Conservation (phyloP, 1,140 invertebrate genomes). For the Mizuhopecten yessoensis region DNA sequence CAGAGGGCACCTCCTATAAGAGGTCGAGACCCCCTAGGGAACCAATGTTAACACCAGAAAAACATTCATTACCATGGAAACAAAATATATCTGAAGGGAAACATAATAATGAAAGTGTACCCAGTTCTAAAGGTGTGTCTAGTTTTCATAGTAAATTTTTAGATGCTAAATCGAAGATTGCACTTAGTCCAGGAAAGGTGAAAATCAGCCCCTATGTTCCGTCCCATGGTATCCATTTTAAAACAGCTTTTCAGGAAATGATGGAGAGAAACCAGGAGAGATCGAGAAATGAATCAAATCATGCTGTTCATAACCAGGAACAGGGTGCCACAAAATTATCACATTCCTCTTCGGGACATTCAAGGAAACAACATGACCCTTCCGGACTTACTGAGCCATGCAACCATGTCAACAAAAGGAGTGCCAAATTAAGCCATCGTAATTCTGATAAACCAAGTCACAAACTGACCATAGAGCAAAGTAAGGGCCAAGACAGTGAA, state of each 20-base stretch:
- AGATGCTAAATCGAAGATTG: neutral
- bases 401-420: neutral
- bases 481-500: neutral
- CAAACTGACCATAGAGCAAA: neutral
- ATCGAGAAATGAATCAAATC: neutral
- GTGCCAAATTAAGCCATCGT: neutral
- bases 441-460: neutral
- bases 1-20: neutral
- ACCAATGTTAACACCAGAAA: constrained; percentile 17
- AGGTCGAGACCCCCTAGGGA: neutral
- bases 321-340: neutral
- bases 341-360: neutral
- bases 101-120: neutral
- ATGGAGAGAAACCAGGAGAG: neutral
- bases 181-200: constrained; percentile 5
- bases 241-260: constrained; percentile 1
- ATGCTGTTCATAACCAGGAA: neutral
- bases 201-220: constrained; percentile 1
- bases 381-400: neutral
- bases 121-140: neutral
- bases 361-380: neutral
- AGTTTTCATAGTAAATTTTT: neutral
- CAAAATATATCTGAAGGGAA: neutral
- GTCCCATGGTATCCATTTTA: neutral
- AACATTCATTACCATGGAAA: constrained; percentile 21